These are phyloP conservation scores for Meteorus cinctellus DNA, from an alignment of 2,888 invertebrate genomes.

Conservation along the genomic window DNA sequence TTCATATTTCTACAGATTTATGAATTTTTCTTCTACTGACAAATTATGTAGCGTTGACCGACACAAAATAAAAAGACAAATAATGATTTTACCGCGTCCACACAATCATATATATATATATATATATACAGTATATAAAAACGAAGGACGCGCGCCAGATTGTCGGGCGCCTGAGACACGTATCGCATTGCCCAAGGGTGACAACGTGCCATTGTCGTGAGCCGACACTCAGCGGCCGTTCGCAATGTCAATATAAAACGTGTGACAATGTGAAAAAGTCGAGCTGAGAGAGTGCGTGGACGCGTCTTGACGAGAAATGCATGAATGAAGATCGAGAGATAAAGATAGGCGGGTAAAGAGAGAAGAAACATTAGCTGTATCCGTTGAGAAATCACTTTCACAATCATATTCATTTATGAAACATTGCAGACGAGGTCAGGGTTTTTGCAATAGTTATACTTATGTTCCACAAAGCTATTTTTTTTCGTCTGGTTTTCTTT, in stretches of 20 bases:
- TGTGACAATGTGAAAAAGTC: not conserved
- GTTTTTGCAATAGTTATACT: slow-evolving; percentile 9
- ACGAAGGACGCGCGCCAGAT: not conserved
- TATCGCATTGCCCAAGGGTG: slow-evolving; percentile 30
- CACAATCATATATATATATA: not conserved
- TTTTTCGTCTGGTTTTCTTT: no score
- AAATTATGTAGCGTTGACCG: not conserved
- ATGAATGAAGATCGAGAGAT: not conserved
- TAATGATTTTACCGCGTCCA: not conserved
- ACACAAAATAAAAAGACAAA: not conserved
- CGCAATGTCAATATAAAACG: slow-evolving; percentile 35
- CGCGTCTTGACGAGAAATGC: not conserved
- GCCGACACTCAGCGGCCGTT: slow-evolving; percentile 12
- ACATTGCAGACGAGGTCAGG: slow-evolving; percentile 39
- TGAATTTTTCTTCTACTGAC: not conserved
- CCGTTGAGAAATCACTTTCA: slow-evolving; percentile 23
- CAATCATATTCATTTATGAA: slow-evolving; percentile 31
- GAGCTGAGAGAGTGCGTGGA: not conserved
- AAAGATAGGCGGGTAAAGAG: not conserved
- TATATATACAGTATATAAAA: not conserved
- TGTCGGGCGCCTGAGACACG: slow-evolving; percentile 20
- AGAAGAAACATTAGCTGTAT: not conserved
- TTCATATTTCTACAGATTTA: not conserved
- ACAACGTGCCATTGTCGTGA: slow-evolving; percentile 35
- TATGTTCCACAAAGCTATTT: slow-evolving; percentile 8